Conservation (phyloP, 1,140 invertebrate genomes). For the Proales similis region DNA sequence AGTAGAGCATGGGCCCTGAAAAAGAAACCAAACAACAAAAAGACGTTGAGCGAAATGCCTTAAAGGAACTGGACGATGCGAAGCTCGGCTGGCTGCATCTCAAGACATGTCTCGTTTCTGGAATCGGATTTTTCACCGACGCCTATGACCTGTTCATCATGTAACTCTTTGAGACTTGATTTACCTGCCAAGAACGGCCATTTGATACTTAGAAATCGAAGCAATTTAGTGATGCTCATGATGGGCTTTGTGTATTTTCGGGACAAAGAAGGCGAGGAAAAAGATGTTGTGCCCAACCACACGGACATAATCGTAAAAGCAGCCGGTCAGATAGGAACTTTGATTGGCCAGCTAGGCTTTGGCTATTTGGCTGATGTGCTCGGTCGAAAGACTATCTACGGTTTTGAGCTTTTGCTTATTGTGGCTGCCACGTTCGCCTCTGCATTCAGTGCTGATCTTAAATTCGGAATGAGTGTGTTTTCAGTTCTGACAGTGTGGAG, state of each 20-base stretch:
- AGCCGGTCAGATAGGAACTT: slow-evolving; percentile 17
- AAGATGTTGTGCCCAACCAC: slow-evolving; percentile 11
- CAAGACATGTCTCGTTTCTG: neutral
- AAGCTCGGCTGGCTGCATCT: slow-evolving; percentile 24
- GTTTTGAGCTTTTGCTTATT: slow-evolving; percentile 15
- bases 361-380: slow-evolving; percentile 8
- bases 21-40: too few species aligned
- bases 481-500: slow-evolving; percentile 5
- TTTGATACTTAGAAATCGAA: neutral
- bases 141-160: slow-evolving; percentile 30
- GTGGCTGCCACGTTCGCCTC: neutral
- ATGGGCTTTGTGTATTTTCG: slow-evolving; percentile 35
- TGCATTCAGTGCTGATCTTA: slow-evolving; percentile 7
- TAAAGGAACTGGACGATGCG: slow-evolving; percentile 8
- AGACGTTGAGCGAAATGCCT: too few species aligned
- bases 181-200: neutral
- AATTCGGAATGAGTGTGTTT: slow-evolving; percentile 15
- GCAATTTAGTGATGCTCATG: slow-evolving; percentile 34
- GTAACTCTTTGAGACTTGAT: neutral
- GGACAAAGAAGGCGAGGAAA: neutral
- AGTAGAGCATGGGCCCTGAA: too few species aligned
- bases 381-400: slow-evolving; percentile 26
- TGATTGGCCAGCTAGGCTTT: slow-evolving; percentile 22
- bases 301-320: slow-evolving; percentile 28
- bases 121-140: slow-evolving; percentile 37